Conservation (phyloP, 2,113 vertebrate genomes). For the Urocolius indicus region DNA sequence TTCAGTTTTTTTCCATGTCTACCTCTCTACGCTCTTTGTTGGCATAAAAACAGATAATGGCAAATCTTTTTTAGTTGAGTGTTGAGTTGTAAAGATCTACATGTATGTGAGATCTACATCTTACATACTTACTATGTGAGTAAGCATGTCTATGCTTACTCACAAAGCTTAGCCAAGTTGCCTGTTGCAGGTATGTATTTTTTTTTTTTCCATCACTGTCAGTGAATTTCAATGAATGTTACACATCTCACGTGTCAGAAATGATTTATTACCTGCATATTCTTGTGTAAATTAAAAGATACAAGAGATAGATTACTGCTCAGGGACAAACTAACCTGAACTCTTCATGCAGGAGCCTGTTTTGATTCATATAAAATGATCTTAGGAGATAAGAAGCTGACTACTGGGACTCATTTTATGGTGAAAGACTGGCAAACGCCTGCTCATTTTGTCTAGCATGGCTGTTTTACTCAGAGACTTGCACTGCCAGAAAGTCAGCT, state of each 20-base stretch:
- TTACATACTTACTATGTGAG: too few species aligned
- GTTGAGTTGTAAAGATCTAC: background rate
- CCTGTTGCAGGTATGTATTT: background rate
- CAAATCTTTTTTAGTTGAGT: background rate
- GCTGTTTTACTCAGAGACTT: background rate
- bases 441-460: background rate
- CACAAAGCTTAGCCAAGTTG: background rate
- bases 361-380: background rate
- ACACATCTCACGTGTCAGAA: background rate
- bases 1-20: background rate
- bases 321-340: background rate
- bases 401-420: background rate
- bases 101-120: too few species aligned
- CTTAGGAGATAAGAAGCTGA: background rate
- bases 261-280: background rate
- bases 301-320: background rate
- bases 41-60: background rate
- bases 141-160: background rate
- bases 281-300: slow-evolving; percentile 6
- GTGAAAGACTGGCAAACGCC: background rate
- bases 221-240: background rate
- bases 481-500: background rate
- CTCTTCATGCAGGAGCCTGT: background rate
- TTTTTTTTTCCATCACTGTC: background rate
- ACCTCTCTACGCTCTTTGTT: background rate